Evolutionary conservation across 1,140 invertebrate species (phyloP).

Genomic region (Heliconius hewitsoni): DNA sequence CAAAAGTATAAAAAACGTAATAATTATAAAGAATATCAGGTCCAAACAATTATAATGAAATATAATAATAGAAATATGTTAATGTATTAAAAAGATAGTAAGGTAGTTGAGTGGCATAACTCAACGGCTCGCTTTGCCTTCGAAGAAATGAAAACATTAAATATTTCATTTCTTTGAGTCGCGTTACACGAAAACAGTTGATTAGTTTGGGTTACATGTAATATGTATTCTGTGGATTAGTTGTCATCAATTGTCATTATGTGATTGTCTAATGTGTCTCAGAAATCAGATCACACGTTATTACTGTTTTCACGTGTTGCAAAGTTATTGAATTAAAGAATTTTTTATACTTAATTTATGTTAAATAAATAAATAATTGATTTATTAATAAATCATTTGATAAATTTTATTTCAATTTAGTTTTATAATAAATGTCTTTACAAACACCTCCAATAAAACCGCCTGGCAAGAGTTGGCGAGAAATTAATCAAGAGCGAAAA

Average conservation of each 20-base stretch:
- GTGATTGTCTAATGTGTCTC: background rate
- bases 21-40: no score
- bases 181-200: no score
- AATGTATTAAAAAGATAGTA: no score
- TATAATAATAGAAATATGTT: no score
- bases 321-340: background rate
- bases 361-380: background rate
- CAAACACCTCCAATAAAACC: constrained; percentile 47
- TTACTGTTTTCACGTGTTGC: background rate
- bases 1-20: no score
- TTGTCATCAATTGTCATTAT: background rate
- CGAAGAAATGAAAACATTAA: no score
- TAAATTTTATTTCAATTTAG: no score
- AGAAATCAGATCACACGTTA: background rate
- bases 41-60: no score
- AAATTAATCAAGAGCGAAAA: constrained; percentile 84
- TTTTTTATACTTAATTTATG: background rate
- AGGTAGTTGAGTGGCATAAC: no score
- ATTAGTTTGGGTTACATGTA: background rate
- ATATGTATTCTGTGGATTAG: background rate
- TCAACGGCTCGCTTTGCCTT: no score
- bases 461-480: constrained; percentile 83
- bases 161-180: no score
- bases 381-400: no score
- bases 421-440: constrained; percentile 13